Base-by-base conservation (phyloP, 2,113 vertebrate genomes). In the Opisthocomus hoazin region DNA sequence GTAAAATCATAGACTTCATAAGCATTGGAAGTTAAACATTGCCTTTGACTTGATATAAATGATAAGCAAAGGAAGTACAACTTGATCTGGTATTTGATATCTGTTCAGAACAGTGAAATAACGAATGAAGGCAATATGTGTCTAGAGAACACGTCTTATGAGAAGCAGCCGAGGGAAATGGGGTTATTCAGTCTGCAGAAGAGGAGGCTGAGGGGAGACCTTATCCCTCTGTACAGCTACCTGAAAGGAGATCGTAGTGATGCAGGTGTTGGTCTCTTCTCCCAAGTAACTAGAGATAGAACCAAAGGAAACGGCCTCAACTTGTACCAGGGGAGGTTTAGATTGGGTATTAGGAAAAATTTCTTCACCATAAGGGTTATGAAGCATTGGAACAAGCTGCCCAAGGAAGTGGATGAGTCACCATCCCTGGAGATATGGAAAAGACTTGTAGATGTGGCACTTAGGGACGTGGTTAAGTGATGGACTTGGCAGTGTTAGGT, bases 361-460 rank as follows among this genome's bases (percentile, higher is more conserved):
- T 11, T 58, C 10, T 68, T 43, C 6, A 20, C 23, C 0, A 1
- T 30, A 46, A 83, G 26, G 11, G 15, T 57, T 41, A 7, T 56
- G 1, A 66, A 8, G 12, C 23, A 29, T 5, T 66, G 22, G 41
- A 66, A 34, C 10, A 53, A 46, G 15, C 10, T 61, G 19, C 29
- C 27, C 19, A 53, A 24, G 12, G 37, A 18, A 46, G 23, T 27
- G 13, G 17, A 43, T 2, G 26, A 58, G 14, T 66, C 54, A 1
- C 10, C 18, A 21, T 39, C 27, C 45, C 34, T 53, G 37, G 15
- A 37, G 19, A 10, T 15, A 24, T 39, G 68, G 75, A 60, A 53
- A 39, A 75, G 6, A 20, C 0, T 0, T 9, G 32, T 65, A 43
- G 30, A 58, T 18, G 22, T 51, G 12, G 43, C 1, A 1, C 22